These are phyloP conservation scores for Dermatemys mawii DNA, from an alignment of 2,113 vertebrate genomes.

Conservation along the genomic window DNA sequence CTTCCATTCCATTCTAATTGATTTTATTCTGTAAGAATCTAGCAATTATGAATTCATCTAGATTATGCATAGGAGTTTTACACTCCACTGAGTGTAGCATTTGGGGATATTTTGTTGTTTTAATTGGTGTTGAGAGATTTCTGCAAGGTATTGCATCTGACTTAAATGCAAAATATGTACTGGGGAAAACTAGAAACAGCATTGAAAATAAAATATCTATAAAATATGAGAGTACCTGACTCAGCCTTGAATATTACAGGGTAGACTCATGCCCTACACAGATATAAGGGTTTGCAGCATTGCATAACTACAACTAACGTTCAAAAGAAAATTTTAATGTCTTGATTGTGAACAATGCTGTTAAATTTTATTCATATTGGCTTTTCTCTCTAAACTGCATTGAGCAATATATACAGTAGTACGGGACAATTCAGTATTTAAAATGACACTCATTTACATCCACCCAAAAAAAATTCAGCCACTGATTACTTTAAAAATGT, in stretches of 20 bases:
- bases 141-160: neutral
- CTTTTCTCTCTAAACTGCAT: neutral
- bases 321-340: neutral
- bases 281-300: neutral
- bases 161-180: neutral
- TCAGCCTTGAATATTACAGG: neutral
- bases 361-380: neutral
- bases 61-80: neutral
- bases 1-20: neutral
- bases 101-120: neutral
- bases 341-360: neutral
- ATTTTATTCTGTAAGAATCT: neutral
- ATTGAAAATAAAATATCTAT: neutral
- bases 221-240: neutral
- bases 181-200: neutral
- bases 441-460: neutral
- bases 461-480: neutral
- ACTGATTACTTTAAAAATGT: neutral
- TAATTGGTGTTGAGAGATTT: neutral
- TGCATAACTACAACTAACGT: neutral
- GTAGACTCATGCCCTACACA: fast-evolving
- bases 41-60: neutral
- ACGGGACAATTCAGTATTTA: neutral
- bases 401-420: neutral
- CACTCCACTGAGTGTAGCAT: neutral